A percentile compares a stretch with the other conserved stretches of the same genome.
These are phyloP conservation scores for Idaea dimidiata DNA, from an alignment of 2,888 invertebrate species.

Conservation along the genomic window DNA sequence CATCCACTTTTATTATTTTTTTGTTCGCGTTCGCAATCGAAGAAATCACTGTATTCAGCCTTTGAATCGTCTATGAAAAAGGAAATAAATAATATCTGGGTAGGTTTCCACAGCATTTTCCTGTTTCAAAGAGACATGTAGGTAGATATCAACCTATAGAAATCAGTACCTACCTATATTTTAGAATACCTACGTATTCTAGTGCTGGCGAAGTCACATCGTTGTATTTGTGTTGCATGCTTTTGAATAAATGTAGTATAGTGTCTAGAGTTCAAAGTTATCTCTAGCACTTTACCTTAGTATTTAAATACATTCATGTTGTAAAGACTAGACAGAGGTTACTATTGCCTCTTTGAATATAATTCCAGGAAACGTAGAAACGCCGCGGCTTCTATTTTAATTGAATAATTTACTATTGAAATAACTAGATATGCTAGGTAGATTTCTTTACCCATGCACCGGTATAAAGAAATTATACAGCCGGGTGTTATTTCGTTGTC, in stretches of 20 bases:
- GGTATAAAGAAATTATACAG: too few relatives aligned
- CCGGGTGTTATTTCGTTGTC: neutral
- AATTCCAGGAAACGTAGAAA: constrained; percentile 6
- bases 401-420: neutral
- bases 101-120: constrained; percentile 27
- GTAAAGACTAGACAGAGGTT: constrained; percentile 5
- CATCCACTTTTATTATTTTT: constrained; percentile 30
- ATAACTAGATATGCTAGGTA: too few relatives aligned
- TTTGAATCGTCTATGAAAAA: constrained; percentile 44
- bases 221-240: constrained; percentile 47
- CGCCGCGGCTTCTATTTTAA: neutral
- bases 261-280: constrained; percentile 48
- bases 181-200: constrained; percentile 33
- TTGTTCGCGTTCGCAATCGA: constrained; percentile 36
- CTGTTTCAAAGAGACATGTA: constrained; percentile 32
- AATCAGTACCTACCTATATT: constrained; percentile 19
- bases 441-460: too few relatives aligned
- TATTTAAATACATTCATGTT: constrained; percentile 31
- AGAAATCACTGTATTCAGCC: constrained; percentile 37
- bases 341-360: constrained; percentile 6
- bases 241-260: constrained; percentile 39
- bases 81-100: constrained; percentile 41
- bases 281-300: constrained; percentile 43
- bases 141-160: constrained; percentile 12
- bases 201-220: constrained; percentile 37